Evolutionary conservation across 2,888 invertebrate species (phyloP), one percentile per base, ranked within the genome.

Genomic region (Conops quadrifasciatus): DNA sequence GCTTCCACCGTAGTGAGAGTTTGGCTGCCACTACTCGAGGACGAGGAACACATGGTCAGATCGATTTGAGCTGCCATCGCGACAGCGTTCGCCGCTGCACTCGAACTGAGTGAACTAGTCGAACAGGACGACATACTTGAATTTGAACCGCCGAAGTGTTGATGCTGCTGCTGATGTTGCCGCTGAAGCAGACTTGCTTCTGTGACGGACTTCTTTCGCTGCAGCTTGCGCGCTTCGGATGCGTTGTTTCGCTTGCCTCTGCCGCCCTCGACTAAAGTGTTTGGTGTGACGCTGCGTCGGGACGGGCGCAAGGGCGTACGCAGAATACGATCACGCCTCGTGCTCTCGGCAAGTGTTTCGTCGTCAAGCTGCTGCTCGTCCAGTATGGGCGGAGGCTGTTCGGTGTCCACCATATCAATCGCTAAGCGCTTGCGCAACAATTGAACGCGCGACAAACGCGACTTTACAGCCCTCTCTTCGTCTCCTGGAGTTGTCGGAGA

Each of bases 331-430:
- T 77, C 75, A 2, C 78, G 75, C 36, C 72, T 75, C 66, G 49
- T 73, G 30, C 64, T 66, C 11, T 73, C 36, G 0, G 64, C 76
- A 16, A 60, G 66, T 56, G 63, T 67, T 5, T n/a, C 71, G 2
- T 74, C 75, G 21, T 65, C 51, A 3, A 21, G 11, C 3, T 64
- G 49, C 36, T 5, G 70, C 30, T 71, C 58, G 63, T 72, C 26
- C 63, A 63, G 45, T 59, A 68, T 21, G 58, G 74, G 47, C 65
- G 76, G 65, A 5, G 79, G 77, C 65, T 77, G 78, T 58, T 82
- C 82, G 36, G 79, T 78, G 70, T 80, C 82, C 2, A 84, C 81
- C 81, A 84, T 82, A 67, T 84, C 84, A 60, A 85, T 84, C 60
- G 84, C 85, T 72, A 84, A 71, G 0, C 85, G 81, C 72, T 84